Conservation (phyloP, 2,113 vertebrate genomes). For the Pseudolaguvia tuberculata region DNA sequence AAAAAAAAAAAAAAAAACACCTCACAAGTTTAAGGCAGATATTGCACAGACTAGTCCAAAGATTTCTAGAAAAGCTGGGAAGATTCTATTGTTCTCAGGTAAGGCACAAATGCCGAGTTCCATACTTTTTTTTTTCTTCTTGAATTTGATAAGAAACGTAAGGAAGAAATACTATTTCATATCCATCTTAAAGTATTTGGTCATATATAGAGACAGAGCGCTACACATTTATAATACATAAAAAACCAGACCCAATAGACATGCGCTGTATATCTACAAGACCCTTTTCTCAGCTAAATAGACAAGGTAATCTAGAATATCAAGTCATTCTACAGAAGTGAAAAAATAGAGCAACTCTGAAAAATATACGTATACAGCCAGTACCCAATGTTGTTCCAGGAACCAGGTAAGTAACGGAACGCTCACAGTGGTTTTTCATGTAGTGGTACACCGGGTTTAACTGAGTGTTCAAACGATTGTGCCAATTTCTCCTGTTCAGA, state of each 20-base stretch:
- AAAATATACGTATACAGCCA: conserved; percentile 45
- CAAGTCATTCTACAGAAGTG: conserved; percentile 45
- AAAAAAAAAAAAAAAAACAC: conserved; percentile 41
- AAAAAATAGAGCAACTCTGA: conserved; percentile 49
- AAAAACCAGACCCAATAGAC: conserved; percentile 41
- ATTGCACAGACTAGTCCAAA: conserved; percentile 74
- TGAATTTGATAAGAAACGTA: conserved; percentile 50
- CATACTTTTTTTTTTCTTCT: conserved; percentile 38
- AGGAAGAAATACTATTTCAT: conserved; percentile 43
- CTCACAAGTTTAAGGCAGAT: conserved; percentile 72
- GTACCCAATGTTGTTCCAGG: conserved; percentile 41
- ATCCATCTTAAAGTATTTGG: conserved; percentile 58
- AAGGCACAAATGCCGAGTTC: conserved; percentile 71
- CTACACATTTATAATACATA: conserved; percentile 47
- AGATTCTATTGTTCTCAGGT: conserved; percentile 60
- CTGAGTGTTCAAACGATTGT: conserved; percentile 31
- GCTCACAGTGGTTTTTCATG: conserved; percentile 49
- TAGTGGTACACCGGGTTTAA: conserved; percentile 32
- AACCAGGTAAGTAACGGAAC: conserved; percentile 34
- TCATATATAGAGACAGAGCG: conserved; percentile 48
- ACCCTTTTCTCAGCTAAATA: conserved; percentile 39
- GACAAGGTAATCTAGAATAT: conserved; percentile 42
- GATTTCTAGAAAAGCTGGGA: conserved; percentile 58
- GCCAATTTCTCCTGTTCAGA: conserved; percentile 9
- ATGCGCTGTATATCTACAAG: conserved; percentile 46